Conservation (phyloP, 2,888 invertebrate species). For the Chrysodeixis includens region DNA sequence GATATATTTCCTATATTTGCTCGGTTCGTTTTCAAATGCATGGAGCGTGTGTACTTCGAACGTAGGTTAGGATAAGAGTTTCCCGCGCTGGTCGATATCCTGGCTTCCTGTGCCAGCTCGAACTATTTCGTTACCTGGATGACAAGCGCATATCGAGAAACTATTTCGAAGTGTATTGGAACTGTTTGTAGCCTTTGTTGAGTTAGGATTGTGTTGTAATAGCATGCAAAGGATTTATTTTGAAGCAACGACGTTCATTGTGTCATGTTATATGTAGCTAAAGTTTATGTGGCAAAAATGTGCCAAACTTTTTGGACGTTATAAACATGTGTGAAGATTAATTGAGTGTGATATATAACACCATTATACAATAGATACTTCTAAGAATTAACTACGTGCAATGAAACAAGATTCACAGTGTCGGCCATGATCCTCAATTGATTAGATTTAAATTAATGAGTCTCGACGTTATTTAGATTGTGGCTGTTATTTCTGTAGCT, state of each 20-base stretch:
- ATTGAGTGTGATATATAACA: neutral
- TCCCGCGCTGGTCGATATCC: slow-evolving; percentile 74
- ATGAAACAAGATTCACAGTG: neutral
- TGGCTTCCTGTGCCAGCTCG: slow-evolving; percentile 63
- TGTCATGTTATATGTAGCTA: neutral
- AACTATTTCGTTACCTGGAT: slow-evolving; percentile 48
- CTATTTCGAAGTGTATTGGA: neutral
- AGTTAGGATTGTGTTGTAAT: neutral
- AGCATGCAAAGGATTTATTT: neutral
- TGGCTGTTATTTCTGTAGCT: neutral
- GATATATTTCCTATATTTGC: neutral
- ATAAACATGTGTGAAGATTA: neutral
- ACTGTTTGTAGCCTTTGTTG: slow-evolving; percentile 1
- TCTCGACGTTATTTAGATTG: neutral
- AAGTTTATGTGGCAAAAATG: neutral
- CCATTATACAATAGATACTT: neutral
- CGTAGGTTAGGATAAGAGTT: slow-evolving; percentile 52
- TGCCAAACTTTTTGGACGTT: neutral
- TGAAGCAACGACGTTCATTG: neutral
- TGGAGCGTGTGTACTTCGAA: slow-evolving; percentile 19
- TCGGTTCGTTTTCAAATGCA: slow-evolving; percentile 17
- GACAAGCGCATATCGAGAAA: slow-evolving; percentile 12
- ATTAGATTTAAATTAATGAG: slow-evolving; percentile 4
- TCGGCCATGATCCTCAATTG: neutral
- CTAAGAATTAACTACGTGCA: neutral